Conservation (phyloP, 2,113 vertebrate species). For the Kryptolebias marmoratus region DNA sequence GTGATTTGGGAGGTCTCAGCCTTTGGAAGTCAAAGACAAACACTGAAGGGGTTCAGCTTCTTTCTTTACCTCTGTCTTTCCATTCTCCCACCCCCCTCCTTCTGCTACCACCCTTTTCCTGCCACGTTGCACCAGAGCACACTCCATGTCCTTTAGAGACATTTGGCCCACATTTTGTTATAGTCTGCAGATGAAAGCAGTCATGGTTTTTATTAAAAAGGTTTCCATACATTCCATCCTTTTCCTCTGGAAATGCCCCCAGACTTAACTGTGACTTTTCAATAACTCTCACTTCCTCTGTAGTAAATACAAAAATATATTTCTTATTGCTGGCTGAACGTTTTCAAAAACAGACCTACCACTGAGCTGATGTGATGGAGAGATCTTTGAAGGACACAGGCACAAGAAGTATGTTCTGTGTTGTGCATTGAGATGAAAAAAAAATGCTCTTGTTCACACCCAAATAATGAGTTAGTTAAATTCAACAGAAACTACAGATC, state of each 20-base stretch:
- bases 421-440: not conserved
- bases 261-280: not conserved
- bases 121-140: constrained; percentile 50
- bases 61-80: not conserved
- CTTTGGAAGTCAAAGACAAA: constrained; percentile 47
- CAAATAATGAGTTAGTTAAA: not conserved
- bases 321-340: not conserved
- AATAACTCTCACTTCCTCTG: not conserved
- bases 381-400: no score
- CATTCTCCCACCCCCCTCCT: not conserved
- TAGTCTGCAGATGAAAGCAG: constrained; percentile 30
- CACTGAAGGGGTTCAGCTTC: constrained; percentile 12
- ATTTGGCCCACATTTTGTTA: constrained; percentile 37
- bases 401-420: not conserved
- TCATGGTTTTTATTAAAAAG: constrained; percentile 39
- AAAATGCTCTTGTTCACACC: not conserved
- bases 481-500: not conserved
- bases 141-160: constrained; percentile 31
- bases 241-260: not conserved
- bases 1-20: constrained; percentile 30
- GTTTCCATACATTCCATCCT: not conserved
- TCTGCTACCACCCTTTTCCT: constrained; percentile 39
- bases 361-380: no score
- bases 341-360: not conserved
- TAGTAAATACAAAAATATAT: not conserved